A percentile compares a stretch with the other conserved stretches of the same genome.
Conservation (phyloP, 2,888 invertebrate genomes). For the Cheilosia scutellata region DNA sequence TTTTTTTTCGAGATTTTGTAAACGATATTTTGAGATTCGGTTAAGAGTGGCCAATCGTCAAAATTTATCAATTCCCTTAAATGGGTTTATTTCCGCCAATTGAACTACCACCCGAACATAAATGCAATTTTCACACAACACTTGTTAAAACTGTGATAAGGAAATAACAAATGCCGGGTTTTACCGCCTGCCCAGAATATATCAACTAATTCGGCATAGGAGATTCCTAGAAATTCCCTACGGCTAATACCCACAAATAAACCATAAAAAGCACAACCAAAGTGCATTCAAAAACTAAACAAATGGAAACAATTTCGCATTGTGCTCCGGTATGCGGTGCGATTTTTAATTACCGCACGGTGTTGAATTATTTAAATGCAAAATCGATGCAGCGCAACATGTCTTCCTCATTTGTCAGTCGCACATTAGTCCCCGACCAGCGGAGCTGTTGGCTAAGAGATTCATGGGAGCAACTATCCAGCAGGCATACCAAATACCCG, state of each 20-base stretch:
- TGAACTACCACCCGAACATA: too few species aligned
- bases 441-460: constrained; percentile 26
- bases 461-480: constrained; percentile 63
- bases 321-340: constrained; percentile 59
- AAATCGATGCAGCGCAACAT: constrained; percentile 59
- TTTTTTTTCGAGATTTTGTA: too few species aligned
- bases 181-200: constrained; percentile 35
- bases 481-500: constrained; percentile 50
- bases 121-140: neutral
- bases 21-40: too few species aligned
- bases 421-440: neutral
- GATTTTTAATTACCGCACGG: constrained; percentile 73
- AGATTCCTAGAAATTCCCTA: constrained; percentile 47
- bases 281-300: constrained; percentile 7
- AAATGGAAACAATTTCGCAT: constrained; percentile 53
- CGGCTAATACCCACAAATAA: neutral
- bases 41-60: too few species aligned
- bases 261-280: neutral
- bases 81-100: too few species aligned
- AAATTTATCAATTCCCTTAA: too few species aligned
- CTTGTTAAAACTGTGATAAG: neutral
- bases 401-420: constrained; percentile 69
- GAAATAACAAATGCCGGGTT: constrained; percentile 28
- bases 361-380: constrained; percentile 71
- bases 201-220: constrained; percentile 52